These are phyloP conservation scores for Gallinago nigripennis DNA, from an alignment of 2,797 vertebrate species.

Conservation along the genomic window DNA sequence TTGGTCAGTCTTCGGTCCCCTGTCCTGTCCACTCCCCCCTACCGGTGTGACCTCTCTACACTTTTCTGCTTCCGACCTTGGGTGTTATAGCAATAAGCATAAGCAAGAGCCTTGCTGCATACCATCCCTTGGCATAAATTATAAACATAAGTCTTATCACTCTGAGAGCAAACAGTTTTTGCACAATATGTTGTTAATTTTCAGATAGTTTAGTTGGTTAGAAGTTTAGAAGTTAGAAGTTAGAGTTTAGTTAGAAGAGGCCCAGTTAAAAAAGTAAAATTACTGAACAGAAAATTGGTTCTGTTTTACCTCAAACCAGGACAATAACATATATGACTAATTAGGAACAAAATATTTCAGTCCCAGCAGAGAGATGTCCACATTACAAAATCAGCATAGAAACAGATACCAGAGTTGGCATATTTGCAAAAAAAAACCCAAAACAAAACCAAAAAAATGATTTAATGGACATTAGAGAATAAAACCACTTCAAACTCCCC, in stretches of 20 bases:
- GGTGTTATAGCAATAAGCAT: background rate
- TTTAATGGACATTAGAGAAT: background rate
- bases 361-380: background rate
- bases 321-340: background rate
- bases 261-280: background rate
- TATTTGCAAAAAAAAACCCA: background rate
- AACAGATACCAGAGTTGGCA: background rate
- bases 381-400: background rate
- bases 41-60: background rate
- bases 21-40: background rate
- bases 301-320: background rate
- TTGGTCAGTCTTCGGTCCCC: background rate
- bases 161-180: background rate
- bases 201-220: background rate
- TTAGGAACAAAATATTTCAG: background rate
- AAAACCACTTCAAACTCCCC: background rate
- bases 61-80: background rate
- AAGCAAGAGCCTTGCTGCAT: background rate
- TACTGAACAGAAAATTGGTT: background rate
- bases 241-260: background rate
- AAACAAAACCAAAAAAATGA: background rate
- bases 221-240: background rate
- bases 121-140: background rate
- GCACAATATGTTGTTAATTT: background rate
- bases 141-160: background rate